Percentiles rank a stretch among this genome's conserved stretches.
Conservation (phyloP, 1,140 invertebrate genomes). For the Drosophila chauvacae region DNA sequence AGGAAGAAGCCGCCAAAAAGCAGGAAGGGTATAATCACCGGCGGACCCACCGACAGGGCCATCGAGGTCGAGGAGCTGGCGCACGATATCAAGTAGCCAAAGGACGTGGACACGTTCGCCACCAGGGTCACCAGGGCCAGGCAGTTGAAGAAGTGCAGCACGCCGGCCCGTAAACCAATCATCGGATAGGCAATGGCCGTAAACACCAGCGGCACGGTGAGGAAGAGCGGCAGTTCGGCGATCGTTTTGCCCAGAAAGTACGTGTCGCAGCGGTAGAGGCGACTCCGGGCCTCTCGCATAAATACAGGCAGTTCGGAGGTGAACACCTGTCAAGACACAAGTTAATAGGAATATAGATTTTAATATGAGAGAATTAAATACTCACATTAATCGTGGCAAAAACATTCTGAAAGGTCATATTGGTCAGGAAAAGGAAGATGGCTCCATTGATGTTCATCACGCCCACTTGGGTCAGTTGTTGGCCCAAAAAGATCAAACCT, state of each 20-base stretch:
- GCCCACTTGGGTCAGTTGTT: constrained; percentile 93
- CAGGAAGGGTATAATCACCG: constrained; percentile 96
- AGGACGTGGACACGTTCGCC: constrained; percentile 95
- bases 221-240: constrained; percentile 93
- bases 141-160: constrained; percentile 90
- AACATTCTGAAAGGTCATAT: constrained; percentile 97
- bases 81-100: constrained; percentile 97
- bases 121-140: constrained; percentile 91
- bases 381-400: constrained; percentile 95
- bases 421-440: constrained; percentile 96
- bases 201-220: constrained; percentile 93
- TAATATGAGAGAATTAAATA: constrained; percentile 34
- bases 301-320: constrained; percentile 96
- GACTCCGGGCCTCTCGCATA: constrained; percentile 94
- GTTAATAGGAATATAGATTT: too few species aligned
- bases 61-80: constrained; percentile 91
- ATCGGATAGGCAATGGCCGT: constrained; percentile 94
- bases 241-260: constrained; percentile 97
- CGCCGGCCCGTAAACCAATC: constrained; percentile 91
- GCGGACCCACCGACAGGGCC: constrained; percentile 94
- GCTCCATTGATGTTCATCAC: constrained; percentile 98
- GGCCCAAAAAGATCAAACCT: constrained; percentile 95
- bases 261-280: constrained; percentile 96
- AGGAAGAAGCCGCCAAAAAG: constrained; percentile 98
- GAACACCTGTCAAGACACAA: constrained; percentile 89